Conservation (phyloP, 2,888 invertebrate species). For the Gari tellinella region DNA sequence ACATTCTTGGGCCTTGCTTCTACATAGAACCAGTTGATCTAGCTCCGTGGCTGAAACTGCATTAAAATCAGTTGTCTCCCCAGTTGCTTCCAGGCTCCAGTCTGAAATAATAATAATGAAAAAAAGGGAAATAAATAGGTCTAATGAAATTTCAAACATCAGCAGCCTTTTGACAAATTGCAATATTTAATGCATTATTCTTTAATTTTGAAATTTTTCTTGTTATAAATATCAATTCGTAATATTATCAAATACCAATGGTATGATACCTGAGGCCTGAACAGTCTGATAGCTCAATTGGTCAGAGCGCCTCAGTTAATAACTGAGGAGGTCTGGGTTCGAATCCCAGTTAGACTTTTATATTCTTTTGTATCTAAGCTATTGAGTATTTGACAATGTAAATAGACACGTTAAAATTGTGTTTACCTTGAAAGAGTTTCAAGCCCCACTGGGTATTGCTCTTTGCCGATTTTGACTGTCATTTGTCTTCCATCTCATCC, state of each 20-base stretch:
- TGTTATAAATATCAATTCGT: not conserved
- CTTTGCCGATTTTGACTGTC: slow-evolving; percentile 9
- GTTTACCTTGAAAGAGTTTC: slow-evolving; percentile 13
- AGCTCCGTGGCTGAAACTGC: not conserved
- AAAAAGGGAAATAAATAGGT: not conserved
- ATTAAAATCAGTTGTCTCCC: not conserved
- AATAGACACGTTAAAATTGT: not conserved
- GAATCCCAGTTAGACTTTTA: slow-evolving; percentile 2
- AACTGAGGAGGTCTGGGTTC: slow-evolving; percentile 4
- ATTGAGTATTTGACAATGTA: not conserved
- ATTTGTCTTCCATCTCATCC: not conserved
- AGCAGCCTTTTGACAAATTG: not conserved
- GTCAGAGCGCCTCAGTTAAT: slow-evolving; percentile 1
- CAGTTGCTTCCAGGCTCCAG: slow-evolving; percentile 6
- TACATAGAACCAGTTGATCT: not conserved
- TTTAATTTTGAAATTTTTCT: not conserved
- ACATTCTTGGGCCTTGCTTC: slow-evolving; percentile 3
- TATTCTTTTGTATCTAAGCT: not conserved
- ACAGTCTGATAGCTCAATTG: slow-evolving; percentile 9
- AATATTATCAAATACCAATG: not conserved
- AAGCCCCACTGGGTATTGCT: slow-evolving; percentile 7
- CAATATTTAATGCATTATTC: not conserved
- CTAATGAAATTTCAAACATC: not conserved
- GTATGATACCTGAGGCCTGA: not conserved
- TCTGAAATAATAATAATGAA: too few relatives aligned